Conservation (phyloP, 2,797 vertebrate genomes). For the Parambassis ranga region DNA sequence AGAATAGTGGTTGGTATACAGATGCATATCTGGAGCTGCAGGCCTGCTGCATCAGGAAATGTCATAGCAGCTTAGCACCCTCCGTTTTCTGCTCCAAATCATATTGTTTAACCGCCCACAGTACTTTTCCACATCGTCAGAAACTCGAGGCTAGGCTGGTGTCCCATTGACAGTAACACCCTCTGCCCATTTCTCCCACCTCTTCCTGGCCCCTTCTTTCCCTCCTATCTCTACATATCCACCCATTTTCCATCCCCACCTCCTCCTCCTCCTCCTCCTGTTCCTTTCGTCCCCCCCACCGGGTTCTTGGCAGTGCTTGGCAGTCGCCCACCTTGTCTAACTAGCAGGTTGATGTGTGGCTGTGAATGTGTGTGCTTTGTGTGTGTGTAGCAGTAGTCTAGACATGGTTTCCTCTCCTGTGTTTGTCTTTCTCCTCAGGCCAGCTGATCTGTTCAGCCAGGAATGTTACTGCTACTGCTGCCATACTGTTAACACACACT, state of each 20-base stretch:
- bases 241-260: conserved; percentile 36
- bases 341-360: conserved; percentile 71
- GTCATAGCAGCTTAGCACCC: background rate
- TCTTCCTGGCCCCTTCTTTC: conserved; percentile 28
- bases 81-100: background rate
- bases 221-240: conserved; percentile 53
- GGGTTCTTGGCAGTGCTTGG: conserved; percentile 70
- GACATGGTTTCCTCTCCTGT: conserved; percentile 79
- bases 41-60: background rate
- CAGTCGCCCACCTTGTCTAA: conserved; percentile 72
- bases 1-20: no score
- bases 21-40: no score
- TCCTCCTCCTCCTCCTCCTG: background rate
- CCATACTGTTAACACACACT: conserved; percentile 63
- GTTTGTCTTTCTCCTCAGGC: conserved; percentile 79
- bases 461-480: conserved; percentile 77
- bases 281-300: conserved; percentile 10
- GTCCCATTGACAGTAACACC: conserved; percentile 24
- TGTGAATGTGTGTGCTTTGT: conserved; percentile 43
- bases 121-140: conserved; percentile 30
- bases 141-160: conserved; percentile 17
- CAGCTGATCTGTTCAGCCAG: conserved; percentile 79
- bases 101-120: conserved; percentile 4
- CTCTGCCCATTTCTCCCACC: conserved; percentile 32
- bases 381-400: conserved; percentile 67